Evolutionary conservation across 2,797 vertebrate species (phyloP).

Genomic region (Uromys caudimaculatus): DNA sequence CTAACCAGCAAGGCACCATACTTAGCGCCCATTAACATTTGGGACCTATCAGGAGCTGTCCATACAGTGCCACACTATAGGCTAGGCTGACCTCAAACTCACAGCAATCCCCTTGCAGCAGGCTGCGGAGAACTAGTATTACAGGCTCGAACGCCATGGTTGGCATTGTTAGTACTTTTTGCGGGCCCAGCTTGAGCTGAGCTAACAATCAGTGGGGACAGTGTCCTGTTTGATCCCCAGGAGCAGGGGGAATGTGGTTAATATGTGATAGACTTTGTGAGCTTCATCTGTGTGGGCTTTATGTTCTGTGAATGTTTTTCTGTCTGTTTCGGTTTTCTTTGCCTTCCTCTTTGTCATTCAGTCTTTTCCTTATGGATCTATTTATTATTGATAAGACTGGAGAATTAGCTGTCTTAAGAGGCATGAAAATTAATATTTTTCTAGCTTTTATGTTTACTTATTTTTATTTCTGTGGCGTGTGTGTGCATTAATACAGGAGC

Average conservation of each 20-base stretch:
- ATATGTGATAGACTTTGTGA: not conserved
- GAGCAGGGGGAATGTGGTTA: not conserved
- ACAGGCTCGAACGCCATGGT: not conserved
- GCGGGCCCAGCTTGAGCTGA: not conserved
- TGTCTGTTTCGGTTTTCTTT: not conserved
- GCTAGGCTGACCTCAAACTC: not conserved
- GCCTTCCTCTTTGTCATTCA: not conserved
- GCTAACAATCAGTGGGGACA: not conserved
- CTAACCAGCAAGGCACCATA: not conserved
- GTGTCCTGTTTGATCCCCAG: not conserved
- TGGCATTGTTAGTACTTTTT: not conserved
- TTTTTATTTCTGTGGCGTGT: not conserved
- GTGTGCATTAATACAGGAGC: not conserved
- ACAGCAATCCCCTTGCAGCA: not conserved
- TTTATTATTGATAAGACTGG: constrained; percentile 29
- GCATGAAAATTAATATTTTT: constrained; percentile 24
- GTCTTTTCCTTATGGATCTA: not conserved
- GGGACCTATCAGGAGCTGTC: not conserved
- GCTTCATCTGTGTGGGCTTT: not conserved
- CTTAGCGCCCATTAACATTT: not conserved
- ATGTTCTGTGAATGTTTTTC: not conserved
- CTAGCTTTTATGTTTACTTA: constrained; percentile 8
- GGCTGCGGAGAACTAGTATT: not conserved
- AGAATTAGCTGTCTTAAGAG: constrained; percentile 39
- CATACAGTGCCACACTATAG: not conserved